Conservation (phyloP, 1,140 invertebrate genomes). For the Camponotus pennsylvanicus region DNA sequence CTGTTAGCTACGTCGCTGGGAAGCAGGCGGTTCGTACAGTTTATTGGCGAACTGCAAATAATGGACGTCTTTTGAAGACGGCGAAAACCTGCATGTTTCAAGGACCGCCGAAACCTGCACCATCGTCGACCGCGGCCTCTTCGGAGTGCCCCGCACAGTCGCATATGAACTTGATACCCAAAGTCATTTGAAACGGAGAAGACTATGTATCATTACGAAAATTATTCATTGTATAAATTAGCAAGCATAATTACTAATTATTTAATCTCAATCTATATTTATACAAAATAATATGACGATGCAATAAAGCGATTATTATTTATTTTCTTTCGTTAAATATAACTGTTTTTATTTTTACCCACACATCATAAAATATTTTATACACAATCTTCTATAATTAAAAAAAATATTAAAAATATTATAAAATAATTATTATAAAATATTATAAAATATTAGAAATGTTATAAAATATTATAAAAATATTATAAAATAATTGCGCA, state of each 20-base stretch:
- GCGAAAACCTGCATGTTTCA: slow-evolving; percentile 89
- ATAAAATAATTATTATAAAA: background rate
- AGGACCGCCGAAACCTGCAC: slow-evolving; percentile 84
- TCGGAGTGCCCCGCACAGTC: slow-evolving; percentile 72
- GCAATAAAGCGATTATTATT: slow-evolving; percentile 69
- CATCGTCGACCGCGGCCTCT: slow-evolving; percentile 73
- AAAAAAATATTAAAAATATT: background rate
- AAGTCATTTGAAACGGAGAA: slow-evolving; percentile 64
- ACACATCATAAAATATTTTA: background rate
- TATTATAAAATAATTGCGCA: background rate
- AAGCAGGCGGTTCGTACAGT: slow-evolving; percentile 90
- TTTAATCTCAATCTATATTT: slow-evolving; percentile 47
- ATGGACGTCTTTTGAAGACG: slow-evolving; percentile 87
- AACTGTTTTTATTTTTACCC: background rate
- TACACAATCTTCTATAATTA: background rate
- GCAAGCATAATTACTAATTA: slow-evolving; percentile 51
- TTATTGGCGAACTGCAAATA: slow-evolving; percentile 89
- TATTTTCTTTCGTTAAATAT: slow-evolving; percentile 57
- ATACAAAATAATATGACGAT: slow-evolving; percentile 17
- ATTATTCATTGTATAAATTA: background rate
- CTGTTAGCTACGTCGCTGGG: slow-evolving; percentile 90
- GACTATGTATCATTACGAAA: background rate
- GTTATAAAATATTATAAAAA: too few species aligned
- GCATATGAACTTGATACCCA: slow-evolving; percentile 68
- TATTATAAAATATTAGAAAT: background rate